These are phyloP conservation scores for Gandaritis pyraliata DNA, from an alignment of 2,888 invertebrate species.

Conservation along the genomic window DNA sequence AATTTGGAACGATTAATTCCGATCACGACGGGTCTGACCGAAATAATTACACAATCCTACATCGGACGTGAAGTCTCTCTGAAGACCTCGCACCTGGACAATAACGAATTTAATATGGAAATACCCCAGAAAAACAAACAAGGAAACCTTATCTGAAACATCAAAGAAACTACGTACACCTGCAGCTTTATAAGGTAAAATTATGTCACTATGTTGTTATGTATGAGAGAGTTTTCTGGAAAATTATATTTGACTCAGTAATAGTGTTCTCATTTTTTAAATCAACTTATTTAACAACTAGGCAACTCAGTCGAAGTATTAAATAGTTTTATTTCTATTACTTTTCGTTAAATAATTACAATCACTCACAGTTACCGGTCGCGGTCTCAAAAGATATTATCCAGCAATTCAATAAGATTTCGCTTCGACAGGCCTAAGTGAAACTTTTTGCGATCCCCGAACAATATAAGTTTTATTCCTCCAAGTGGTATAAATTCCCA, in stretches of 20 bases:
- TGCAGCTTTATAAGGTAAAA: neutral
- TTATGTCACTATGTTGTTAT: neutral
- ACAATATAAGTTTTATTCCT: constrained; percentile 83
- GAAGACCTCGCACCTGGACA: constrained; percentile 56
- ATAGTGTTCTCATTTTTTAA: too few relatives aligned
- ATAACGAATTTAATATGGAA: constrained; percentile 68
- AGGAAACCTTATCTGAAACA: constrained; percentile 52
- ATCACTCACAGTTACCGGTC: constrained; percentile 55
- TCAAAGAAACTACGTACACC: constrained; percentile 47
- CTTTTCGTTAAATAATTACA: constrained; percentile 27
- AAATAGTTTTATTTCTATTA: neutral
- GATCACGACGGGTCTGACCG: constrained; percentile 69
- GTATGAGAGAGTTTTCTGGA: too few relatives aligned
- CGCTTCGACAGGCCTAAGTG: constrained; percentile 78
- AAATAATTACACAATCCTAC: constrained; percentile 81
- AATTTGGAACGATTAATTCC: constrained; percentile 70
- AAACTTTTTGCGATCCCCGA: constrained; percentile 80
- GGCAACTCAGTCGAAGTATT: too few relatives aligned
- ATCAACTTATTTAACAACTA: too few relatives aligned
- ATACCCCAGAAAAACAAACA: constrained; percentile 51
- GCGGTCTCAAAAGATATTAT: constrained; percentile 73
- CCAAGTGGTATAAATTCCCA: constrained; percentile 81
- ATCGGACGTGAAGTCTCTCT: constrained; percentile 62
- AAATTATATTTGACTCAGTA: too few relatives aligned
- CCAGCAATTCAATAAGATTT: constrained; percentile 78